These are phyloP conservation scores for Maniola hyperantus DNA, from an alignment of 2,888 invertebrate genomes.

Conservation along the genomic window DNA sequence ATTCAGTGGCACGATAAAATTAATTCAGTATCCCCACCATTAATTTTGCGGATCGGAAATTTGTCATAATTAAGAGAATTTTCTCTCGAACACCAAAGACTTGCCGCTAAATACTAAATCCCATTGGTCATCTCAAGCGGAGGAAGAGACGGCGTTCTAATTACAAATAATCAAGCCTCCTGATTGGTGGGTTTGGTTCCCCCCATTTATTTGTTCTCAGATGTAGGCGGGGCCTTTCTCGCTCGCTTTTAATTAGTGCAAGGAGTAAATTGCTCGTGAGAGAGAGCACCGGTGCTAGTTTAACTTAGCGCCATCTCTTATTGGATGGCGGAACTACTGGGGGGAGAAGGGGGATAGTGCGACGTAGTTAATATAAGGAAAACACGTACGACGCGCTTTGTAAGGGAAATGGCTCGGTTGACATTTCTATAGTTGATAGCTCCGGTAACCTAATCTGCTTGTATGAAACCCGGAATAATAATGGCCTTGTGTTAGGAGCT, in stretches of 20 bases:
- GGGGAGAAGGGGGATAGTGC: constrained; percentile 71
- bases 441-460: constrained; percentile 59
- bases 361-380: constrained; percentile 79
- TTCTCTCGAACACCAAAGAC: constrained; percentile 48
- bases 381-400: constrained; percentile 74
- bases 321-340: constrained; percentile 74
- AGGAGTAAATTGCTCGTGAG: constrained; percentile 82
- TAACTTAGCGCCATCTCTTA: constrained; percentile 76
- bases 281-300: constrained; percentile 72
- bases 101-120: constrained; percentile 70
- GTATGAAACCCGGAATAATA: constrained; percentile 51
- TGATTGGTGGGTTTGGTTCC: constrained; percentile 71
- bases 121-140: constrained; percentile 76
- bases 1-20: constrained; percentile 19
- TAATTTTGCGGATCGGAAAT: constrained; percentile 22
- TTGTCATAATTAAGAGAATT: constrained; percentile 42
- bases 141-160: constrained; percentile 79
- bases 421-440: constrained; percentile 71
- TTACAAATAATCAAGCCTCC: constrained; percentile 81
- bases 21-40: constrained; percentile 18
- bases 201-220: constrained; percentile 80
- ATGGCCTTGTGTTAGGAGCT: constrained; percentile 38
- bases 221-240: constrained; percentile 73
- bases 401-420: constrained; percentile 75
- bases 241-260: constrained; percentile 83